Conservation (phyloP, 1,140 invertebrate species). For the Drosophila chauvacae region DNA sequence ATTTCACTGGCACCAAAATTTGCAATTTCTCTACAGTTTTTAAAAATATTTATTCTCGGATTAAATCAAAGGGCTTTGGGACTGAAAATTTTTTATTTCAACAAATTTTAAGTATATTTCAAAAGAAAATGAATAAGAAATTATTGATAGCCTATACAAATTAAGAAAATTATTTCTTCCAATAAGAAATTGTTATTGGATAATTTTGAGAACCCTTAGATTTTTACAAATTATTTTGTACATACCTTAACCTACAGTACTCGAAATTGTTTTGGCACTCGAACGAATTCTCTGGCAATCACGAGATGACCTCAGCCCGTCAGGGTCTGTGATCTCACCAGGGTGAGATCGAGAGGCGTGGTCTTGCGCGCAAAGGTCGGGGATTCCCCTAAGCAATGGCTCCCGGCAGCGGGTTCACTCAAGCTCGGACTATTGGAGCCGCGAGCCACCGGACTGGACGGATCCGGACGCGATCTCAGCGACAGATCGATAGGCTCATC, state of each 20-base stretch:
- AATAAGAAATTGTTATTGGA: neutral
- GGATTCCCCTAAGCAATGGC: conserved; percentile 42
- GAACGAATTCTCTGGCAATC: conserved; percentile 51
- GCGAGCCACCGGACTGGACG: conserved; percentile 43
- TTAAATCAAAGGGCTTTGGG: neutral
- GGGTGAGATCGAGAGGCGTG: conserved; percentile 89
- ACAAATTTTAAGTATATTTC: neutral
- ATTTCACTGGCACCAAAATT: conserved; percentile 76
- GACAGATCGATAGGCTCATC: conserved; percentile 92
- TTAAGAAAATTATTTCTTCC: neutral
- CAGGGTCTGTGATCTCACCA: conserved; percentile 84
- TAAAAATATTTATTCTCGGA: neutral
- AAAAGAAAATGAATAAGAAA: neutral
- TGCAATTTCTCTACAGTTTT: conserved; percentile 9
- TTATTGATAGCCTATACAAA: too few species aligned
- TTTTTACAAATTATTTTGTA: conserved; percentile 19
- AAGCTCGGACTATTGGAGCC: conserved; percentile 52
- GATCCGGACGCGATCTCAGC: conserved; percentile 86
- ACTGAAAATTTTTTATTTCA: neutral
- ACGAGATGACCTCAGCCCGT: conserved; percentile 58
- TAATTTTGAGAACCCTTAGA: neutral
- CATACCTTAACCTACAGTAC: conserved; percentile 38
- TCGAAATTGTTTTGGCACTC: conserved; percentile 57
- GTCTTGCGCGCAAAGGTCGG: conserved; percentile 77
- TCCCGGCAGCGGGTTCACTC: conserved; percentile 54